Conservation (phyloP, 2,888 invertebrate genomes). For the Oligia fasciuncula region DNA sequence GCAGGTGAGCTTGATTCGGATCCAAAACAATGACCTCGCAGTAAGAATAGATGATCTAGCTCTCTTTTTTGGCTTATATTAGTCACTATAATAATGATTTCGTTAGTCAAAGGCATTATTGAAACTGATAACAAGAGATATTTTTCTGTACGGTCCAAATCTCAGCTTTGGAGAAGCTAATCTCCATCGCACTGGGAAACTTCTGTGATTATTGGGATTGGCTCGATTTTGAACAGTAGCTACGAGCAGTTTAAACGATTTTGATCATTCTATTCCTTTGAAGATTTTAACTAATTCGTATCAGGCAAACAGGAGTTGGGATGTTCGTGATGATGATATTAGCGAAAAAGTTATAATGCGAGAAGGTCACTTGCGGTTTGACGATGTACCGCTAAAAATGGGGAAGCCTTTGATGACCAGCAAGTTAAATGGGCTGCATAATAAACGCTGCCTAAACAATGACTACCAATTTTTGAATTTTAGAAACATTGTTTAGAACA, state of each 20-base stretch:
- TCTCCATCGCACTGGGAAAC: background rate
- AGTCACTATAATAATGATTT: background rate
- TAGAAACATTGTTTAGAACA: no score
- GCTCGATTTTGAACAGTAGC: background rate
- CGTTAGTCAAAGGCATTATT: background rate
- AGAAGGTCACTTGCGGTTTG: background rate
- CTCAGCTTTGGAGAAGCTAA: background rate
- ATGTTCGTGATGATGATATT: background rate
- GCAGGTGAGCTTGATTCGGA: constrained; percentile 36
- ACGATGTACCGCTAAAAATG: background rate
- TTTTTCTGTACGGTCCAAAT: background rate
- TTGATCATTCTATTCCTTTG: background rate
- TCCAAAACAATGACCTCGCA: constrained; percentile 44
- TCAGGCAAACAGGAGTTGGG: background rate
- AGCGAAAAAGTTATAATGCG: background rate
- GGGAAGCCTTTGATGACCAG: background rate
- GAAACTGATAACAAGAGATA: background rate
- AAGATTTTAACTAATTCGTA: background rate
- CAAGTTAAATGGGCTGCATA: background rate
- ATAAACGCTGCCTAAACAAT: background rate
- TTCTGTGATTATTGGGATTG: background rate
- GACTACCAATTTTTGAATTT: background rate
- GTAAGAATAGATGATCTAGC: constrained; percentile 28
- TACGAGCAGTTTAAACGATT: background rate
- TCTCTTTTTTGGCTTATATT: constrained; percentile 5